A percentile compares a stretch with the other conserved stretches of the same genome.
Evolutionary conservation across 2,113 vertebrate species (phyloP).

Genomic region (Neolamprologus fasciatus): DNA sequence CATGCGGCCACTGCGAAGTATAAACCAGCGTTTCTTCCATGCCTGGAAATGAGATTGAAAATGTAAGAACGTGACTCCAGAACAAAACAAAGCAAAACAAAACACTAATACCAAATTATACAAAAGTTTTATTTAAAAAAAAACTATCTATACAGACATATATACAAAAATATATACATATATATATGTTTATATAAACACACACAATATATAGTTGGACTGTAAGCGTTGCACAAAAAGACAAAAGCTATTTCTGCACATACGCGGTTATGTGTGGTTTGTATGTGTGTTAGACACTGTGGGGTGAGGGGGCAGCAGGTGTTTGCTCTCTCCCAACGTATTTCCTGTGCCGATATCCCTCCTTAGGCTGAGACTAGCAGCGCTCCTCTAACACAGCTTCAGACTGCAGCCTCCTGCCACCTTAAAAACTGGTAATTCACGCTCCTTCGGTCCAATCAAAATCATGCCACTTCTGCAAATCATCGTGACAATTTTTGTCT

Average conservation of each 20-base stretch:
- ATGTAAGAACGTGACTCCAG: neutral
- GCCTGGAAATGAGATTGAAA: slow-evolving; percentile 69
- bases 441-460: neutral
- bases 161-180: neutral
- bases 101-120: neutral
- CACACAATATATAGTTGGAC: slow-evolving; percentile 21
- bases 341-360: slow-evolving; percentile 65
- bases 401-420: neutral
- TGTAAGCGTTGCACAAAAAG: slow-evolving; percentile 24
- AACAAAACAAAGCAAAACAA: neutral
- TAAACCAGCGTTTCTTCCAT: slow-evolving; percentile 99
- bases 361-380: neutral
- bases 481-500: neutral
- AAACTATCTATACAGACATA: neutral
- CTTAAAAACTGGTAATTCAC: neutral
- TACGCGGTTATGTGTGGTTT: slow-evolving; percentile 32
- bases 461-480: neutral
- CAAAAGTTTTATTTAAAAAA: neutral
- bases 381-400: slow-evolving; percentile 6
- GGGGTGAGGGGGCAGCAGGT: slow-evolving; percentile 61
- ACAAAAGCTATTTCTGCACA: slow-evolving; percentile 8
- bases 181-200: neutral
- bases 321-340: slow-evolving; percentile 62
- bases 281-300: neutral
- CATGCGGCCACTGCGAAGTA: slow-evolving; percentile 95